These are phyloP conservation scores for Phorcus lineatus DNA, from an alignment of 2,888 invertebrate species.

Conservation along the genomic window DNA sequence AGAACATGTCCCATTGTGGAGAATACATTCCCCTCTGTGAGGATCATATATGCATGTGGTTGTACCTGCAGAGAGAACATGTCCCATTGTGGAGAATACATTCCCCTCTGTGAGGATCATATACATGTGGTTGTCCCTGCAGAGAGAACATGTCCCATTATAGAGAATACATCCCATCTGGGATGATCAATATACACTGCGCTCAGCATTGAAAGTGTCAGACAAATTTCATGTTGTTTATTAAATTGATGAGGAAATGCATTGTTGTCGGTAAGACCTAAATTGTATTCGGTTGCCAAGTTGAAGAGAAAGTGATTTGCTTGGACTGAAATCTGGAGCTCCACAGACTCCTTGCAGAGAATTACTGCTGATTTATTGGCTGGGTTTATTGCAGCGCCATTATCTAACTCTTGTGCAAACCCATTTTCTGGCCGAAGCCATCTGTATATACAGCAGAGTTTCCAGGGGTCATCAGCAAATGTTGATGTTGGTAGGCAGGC, in stretches of 20 bases:
- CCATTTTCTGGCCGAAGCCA: background rate
- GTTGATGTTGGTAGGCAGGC: background rate
- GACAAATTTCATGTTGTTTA: constrained; percentile 13
- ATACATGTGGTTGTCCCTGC: background rate
- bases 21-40: too few species aligned
- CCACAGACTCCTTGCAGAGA: too few species aligned
- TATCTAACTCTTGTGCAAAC: constrained; percentile 23
- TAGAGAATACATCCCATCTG: too few species aligned
- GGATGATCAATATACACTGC: background rate
- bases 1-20: too few species aligned
- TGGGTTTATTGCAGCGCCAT: background rate
- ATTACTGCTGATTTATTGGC: background rate
- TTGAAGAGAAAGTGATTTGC: background rate
- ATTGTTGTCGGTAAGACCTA: constrained; percentile 9
- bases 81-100: too few species aligned
- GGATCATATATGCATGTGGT: too few species aligned
- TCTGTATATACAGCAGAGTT: constrained; percentile 6
- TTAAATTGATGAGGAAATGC: constrained; percentile 10
- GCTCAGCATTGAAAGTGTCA: background rate
- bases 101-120: background rate
- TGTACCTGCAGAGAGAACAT: too few species aligned
- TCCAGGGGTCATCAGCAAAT: background rate
- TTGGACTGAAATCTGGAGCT: too few species aligned
- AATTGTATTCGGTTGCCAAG: background rate
- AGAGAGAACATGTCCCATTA: too few species aligned